A percentile compares a stretch with the other conserved stretches of the same genome.
phyloP scores from a whole-genome alignment of 2,113 vertebrate species.

The Motacilla alba region DNA sequence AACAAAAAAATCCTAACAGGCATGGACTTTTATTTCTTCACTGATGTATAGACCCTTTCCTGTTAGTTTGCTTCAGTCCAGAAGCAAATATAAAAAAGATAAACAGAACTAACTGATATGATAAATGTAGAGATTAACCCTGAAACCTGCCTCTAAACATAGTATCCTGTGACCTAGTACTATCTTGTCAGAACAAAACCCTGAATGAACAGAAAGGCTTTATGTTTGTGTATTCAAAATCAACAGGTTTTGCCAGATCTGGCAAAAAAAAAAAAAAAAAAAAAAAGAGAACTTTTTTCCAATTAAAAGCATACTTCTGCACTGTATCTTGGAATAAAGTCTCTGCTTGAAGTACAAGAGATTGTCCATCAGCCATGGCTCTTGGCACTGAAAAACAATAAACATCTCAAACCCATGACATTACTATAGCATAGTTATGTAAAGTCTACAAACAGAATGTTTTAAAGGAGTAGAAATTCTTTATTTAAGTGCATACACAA shows the following conservation, averaged over 20 bases:
- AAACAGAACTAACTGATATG: not conserved
- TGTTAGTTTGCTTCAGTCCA: not conserved
- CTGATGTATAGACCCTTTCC: not conserved
- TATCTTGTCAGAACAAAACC: slow-evolving; percentile 10
- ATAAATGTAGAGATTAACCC: slow-evolving; percentile 4
- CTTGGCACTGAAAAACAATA: not conserved
- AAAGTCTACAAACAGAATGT: not conserved
- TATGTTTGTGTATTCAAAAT: not conserved
- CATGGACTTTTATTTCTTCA: not conserved
- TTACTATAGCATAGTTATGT: not conserved
- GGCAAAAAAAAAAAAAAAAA: not conserved
- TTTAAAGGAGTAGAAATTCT: not conserved
- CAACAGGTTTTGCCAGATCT: not conserved
- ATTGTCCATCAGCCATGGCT: not conserved
- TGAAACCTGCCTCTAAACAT: slow-evolving; percentile 27
- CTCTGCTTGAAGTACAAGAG: not conserved
- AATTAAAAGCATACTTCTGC: not conserved
- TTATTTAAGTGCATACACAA: not conserved
- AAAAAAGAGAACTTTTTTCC: not conserved
- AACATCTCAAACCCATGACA: not conserved
- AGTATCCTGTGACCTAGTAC: not conserved
- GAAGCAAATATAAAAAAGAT: not conserved
- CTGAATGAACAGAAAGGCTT: not conserved
- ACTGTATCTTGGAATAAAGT: not conserved
- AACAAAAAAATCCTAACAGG: not conserved